These are phyloP conservation scores for Toxonevra muliebris DNA, from an alignment of 2,888 invertebrate genomes.

Conservation along the genomic window DNA sequence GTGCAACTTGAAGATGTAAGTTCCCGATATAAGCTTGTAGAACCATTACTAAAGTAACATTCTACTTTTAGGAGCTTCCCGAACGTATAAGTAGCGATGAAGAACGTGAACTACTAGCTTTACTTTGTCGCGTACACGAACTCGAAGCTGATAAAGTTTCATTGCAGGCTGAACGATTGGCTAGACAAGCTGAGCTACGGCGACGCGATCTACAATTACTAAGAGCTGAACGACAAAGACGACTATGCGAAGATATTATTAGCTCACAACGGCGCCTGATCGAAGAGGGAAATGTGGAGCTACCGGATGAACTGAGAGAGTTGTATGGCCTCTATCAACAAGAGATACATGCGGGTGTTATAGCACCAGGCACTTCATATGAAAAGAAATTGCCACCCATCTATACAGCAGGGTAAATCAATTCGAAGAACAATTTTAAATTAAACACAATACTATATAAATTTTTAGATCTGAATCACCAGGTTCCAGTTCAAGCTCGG, in stretches of 20 bases:
- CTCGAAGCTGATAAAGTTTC: constrained; percentile 91
- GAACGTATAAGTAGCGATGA: constrained; percentile 86
- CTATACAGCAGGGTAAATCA: constrained; percentile 61
- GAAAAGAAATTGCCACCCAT: constrained; percentile 65
- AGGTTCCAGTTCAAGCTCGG: constrained; percentile 64
- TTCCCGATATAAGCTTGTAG: constrained; percentile 3
- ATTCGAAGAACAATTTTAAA: not conserved
- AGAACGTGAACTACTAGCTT: constrained; percentile 83
- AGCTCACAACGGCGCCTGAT: constrained; percentile 85
- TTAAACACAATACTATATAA: not conserved
- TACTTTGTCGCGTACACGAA: constrained; percentile 92
- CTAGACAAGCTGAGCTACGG: constrained; percentile 86
- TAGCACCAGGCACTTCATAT: constrained; percentile 58
- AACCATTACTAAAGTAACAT: not conserved
- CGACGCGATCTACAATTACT: constrained; percentile 84
- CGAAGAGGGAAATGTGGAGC: constrained; percentile 77
- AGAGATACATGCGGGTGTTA: constrained; percentile 84
- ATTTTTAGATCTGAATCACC: constrained; percentile 60
- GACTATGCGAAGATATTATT: constrained; percentile 91
- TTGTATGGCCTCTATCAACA: constrained; percentile 85
- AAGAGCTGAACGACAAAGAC: constrained; percentile 83
- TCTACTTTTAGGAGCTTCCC: constrained; percentile 75
- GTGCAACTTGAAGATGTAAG: constrained; percentile 84
- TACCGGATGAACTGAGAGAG: constrained; percentile 81
- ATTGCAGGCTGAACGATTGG: constrained; percentile 85